Evolutionary conservation across 2,113 vertebrate species (phyloP), one percentile per base, ranked within the genome.

Genomic region (Aegithalos caudatus): DNA sequence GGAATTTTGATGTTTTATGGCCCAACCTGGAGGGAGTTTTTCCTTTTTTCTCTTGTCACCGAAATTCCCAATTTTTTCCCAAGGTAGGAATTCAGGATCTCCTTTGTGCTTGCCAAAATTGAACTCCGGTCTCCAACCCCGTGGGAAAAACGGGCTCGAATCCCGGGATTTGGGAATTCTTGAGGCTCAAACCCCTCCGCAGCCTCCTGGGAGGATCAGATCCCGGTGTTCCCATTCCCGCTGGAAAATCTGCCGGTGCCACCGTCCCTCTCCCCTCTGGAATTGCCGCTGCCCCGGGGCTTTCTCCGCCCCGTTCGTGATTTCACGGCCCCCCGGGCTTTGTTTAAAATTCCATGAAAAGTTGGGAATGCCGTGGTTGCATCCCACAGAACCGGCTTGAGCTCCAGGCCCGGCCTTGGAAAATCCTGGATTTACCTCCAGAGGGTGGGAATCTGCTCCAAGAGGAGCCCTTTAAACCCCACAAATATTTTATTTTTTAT

Each of bases 171-270:
- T 5, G 47, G 64, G 23, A 50, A 5, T 0, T 1, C 1, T 3
- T 1, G 40, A 81, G 27, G 29, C 18, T 47, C 61, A 58, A 6
- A 31, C 1, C 16, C 16, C 0, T 0, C 58, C 4, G 29, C 35
- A 1, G 2, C 45, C 3, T 44, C 54, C 45, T 0, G 0, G 27
- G 9, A 25, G 3, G 3, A 4, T 1, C 45, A n/a, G 12, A 23
- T 33, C 50, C 51, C 9, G 3, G 53, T 9, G 3, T 10, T 50
- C 25, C 38, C 20, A 28, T 5, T 86, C 60, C 82, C 12, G 2
- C 0, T 1, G 50, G 50, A 1, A 50, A 18, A 67, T 18, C 53
- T 18, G 11, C 37, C 16, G 23, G 24, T 74, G 42, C 42, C 42
- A 44, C 11, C 20, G 45, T 20, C 45, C 45, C 40, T 50, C 42